These are phyloP conservation scores for Azorinus chamasolen DNA, from an alignment of 2,888 invertebrate species.

Conservation along the genomic window DNA sequence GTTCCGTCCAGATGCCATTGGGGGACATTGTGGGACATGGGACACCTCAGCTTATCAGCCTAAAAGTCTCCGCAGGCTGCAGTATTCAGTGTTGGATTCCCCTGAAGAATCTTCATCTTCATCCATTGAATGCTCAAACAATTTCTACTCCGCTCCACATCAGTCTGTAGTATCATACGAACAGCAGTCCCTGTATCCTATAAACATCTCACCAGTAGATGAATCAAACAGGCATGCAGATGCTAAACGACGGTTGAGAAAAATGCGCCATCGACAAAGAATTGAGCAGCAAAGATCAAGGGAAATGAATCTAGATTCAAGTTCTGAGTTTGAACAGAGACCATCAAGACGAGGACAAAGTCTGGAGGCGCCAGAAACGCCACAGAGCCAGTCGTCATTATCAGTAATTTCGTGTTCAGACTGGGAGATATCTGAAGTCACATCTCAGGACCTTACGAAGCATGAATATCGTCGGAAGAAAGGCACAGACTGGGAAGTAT, in stretches of 20 bases:
- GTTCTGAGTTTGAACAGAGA: conserved; percentile 54
- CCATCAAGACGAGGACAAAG: conserved; percentile 9
- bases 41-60: conserved; percentile 58
- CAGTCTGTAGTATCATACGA: neutral
- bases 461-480: conserved; percentile 46
- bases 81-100: conserved; percentile 38
- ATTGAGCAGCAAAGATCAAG: conserved; percentile 38
- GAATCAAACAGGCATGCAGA: conserved; percentile 55
- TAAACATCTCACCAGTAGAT: conserved; percentile 62
- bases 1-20: conserved; percentile 56
- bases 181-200: conserved; percentile 30
- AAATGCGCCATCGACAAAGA: conserved; percentile 32
- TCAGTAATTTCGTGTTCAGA: conserved; percentile 50
- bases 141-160: conserved; percentile 30
- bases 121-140: conserved; percentile 57
- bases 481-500: conserved; percentile 61
- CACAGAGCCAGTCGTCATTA: conserved; percentile 29
- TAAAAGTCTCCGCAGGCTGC: conserved; percentile 38
- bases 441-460: conserved; percentile 37
- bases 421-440: conserved; percentile 54
- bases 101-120: conserved; percentile 38
- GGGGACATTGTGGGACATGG: conserved; percentile 62
- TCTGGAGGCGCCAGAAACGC: conserved; percentile 17
- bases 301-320: conserved; percentile 49
- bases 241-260: conserved; percentile 29